Base-by-base conservation (phyloP, 2,888 invertebrate genomes). In the Labia minor region DNA sequence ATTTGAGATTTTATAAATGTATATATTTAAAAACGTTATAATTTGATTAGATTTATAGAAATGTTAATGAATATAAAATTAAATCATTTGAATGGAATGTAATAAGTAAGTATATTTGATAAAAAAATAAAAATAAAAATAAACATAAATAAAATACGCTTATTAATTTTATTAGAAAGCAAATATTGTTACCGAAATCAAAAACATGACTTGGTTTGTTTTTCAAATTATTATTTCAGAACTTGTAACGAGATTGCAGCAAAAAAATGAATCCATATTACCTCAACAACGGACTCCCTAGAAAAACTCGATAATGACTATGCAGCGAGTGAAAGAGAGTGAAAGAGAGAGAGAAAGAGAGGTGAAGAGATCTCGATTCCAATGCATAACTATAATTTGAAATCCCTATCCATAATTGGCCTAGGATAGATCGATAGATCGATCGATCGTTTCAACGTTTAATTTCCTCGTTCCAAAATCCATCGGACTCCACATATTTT, bases 281-380 rank as follows among this genome's bases (percentile, higher is more conserved):
- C 49, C 49, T 49, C 49, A 49, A 49, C 49, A 8, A 49, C 49
- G 2, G 49, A 49, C n/a, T 11, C 49, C 8, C 26, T 26, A 49
- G 49, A 49, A 49, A 49, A 49, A 49, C 49, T 49, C 49, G 49
- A 49, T 49, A 49, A 49, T 49, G 49, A 49, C 49, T 49, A 49
- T 49, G 49, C 49, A 49, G 49, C 6, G 6, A 33, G 33, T 8
- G 33, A 33, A 11, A 33, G 33, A 33, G n/a, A n/a, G n/a, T n/a
- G n/a, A n/a, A n/a, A n/a, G n/a, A n/a, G n/a, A n/a, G n/a, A n/a
- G n/a, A 26, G 4, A 26, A 8, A 26, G 26, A 26, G 26, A 26
- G 26, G 8, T 26, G 26, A 3, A 26, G 33, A 49, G 49, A 16
- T 16, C 16, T 49, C n/a, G 49, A 49, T 49, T 49, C 49, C 14